A percentile compares a stretch with the other conserved stretches of the same genome.
Conservation (phyloP, 2,888 invertebrate species). For the Sepiola atlantica region DNA sequence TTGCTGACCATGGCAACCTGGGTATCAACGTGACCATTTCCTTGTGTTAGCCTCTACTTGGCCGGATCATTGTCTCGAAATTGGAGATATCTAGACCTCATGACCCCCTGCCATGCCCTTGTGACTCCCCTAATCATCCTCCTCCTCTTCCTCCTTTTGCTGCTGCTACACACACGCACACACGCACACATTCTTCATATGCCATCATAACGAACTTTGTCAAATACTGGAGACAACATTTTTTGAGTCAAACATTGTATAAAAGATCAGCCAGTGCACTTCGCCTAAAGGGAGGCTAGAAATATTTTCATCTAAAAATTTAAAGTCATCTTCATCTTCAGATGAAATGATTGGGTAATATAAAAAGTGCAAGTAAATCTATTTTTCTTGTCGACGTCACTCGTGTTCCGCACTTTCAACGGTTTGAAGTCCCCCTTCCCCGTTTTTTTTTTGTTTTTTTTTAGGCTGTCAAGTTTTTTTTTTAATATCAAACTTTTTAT, state of each 20-base stretch:
- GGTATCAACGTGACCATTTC: constrained; percentile 98
- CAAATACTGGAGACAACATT: background rate
- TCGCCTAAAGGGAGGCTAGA: background rate
- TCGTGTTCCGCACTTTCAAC: background rate
- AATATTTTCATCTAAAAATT: background rate
- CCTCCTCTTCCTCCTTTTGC: background rate
- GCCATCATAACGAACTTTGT: background rate
- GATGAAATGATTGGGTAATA: background rate
- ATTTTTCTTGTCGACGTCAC: background rate
- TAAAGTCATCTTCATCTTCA: background rate
- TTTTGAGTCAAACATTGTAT: background rate
- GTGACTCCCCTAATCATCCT: too few relatives aligned
- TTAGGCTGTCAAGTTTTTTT: background rate
- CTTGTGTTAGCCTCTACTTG: constrained; percentile 59
- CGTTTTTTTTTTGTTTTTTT: background rate
- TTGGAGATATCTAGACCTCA: background rate
- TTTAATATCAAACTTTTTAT: background rate
- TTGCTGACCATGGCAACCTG: constrained; percentile 98
- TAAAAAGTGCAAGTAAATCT: background rate
- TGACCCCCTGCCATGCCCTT: background rate
- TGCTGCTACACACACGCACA: background rate
- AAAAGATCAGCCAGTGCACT: background rate
- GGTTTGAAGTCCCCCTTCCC: background rate
- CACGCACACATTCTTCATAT: background rate
- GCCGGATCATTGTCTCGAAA: background rate